Conservation (phyloP, 2,113 vertebrate species). For the Lathamus discolor region DNA sequence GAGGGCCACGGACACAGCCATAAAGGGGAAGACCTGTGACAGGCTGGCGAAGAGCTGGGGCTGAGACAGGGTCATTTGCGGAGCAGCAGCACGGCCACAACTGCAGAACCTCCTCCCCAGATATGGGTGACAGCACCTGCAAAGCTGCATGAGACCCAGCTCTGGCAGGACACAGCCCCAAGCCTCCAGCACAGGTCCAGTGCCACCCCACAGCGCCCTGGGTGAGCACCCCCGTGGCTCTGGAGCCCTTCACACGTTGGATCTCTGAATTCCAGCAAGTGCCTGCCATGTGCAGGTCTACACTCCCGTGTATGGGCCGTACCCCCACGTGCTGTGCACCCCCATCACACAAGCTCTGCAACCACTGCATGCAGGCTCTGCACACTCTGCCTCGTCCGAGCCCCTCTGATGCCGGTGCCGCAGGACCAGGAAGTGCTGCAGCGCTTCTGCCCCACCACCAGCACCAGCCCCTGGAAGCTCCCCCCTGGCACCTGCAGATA, state of each 20-base stretch:
- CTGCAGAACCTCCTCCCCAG: conserved; percentile 82
- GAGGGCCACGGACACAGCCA: conserved; percentile 85
- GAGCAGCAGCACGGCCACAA: conserved; percentile 85
- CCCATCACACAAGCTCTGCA: not conserved
- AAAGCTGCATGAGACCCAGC: not conserved
- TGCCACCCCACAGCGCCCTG: not conserved
- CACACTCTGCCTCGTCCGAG: not conserved
- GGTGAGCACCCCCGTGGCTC: not conserved
- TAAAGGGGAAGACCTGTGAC: conserved; percentile 88
- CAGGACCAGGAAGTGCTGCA: conserved; percentile 82
- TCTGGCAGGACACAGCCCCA: not conserved
- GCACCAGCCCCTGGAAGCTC: conserved; percentile 82
- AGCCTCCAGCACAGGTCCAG: not conserved
- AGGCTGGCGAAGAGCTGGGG: conserved; percentile 87
- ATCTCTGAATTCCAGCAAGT: not conserved
- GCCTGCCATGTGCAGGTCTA: not conserved
- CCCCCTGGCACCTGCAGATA: conserved; percentile 85
- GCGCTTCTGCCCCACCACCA: conserved; percentile 84
- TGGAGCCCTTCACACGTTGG: not conserved
- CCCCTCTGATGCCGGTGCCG: conserved; percentile 63
- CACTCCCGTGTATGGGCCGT: fast-evolving
- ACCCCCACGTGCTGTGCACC: too few relatives aligned
- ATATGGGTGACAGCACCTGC: conserved; percentile 69
- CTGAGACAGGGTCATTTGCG: conserved; percentile 84
- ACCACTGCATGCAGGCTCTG: not conserved